Evolutionary conservation across 2,797 vertebrate species (phyloP), one percentile per base, ranked within the genome.

Genomic region (Erethizon dorsatum): DNA sequence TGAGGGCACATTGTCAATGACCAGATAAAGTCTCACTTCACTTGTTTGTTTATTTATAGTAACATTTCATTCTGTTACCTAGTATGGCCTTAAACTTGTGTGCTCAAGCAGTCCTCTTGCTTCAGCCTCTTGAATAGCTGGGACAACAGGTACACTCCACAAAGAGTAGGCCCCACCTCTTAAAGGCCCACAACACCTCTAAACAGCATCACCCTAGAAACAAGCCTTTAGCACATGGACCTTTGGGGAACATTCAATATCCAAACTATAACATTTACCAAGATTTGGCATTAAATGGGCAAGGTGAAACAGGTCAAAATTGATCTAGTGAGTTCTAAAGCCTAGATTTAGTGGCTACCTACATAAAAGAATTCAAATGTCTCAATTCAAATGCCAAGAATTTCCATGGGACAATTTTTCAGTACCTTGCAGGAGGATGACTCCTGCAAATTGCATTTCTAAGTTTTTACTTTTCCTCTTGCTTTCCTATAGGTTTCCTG

Each of bases 331-430:
- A 65, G 56, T n/a, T 37, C 4, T 77, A 85, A 89, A 89, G 31
- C 78, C 41, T 56, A 12, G 10, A 41, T 83, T 84, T 33, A 96
- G 54, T 50, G 52, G 26, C 84, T 26, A 33, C 69, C 17, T 80
- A 73, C 26, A 37, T 77, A 95, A 84, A 93, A 79, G 14, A 92
- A 56, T 90, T 88, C 17, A 95, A 85, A 65, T 82, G n/a, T 26
- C 57, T 8, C 50, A 82, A 65, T 65, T 28, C 9, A 33, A 69
- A 69, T 18, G 33, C 13, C 33, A n/a, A 45, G 59, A 63, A 63
- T 73, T 83, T 85, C 85, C 56, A 17, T 61, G 37, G 26, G 31
- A 8, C 69, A 41, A 80, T 15, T 90, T 88, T 88, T 56, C 54
- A 56, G 15, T 56, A 56, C 54, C 17, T 56, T 88, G 18, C 52